Evolutionary conservation across 2,888 invertebrate species (phyloP).

Genomic region (Pterobdella sp.): DNA sequence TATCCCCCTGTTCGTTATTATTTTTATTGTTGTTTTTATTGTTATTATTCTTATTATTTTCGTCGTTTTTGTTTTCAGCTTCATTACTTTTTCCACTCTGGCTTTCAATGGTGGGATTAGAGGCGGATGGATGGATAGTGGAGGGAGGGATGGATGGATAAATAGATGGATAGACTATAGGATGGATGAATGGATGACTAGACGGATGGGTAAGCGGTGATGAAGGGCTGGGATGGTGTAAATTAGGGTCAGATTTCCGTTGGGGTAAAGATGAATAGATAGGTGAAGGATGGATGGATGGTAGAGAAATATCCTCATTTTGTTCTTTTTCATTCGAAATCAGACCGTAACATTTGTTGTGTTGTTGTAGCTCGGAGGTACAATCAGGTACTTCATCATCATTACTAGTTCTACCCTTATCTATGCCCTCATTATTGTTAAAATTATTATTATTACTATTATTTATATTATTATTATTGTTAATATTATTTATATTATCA

Average conservation of each 20-base stretch:
- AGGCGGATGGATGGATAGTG: slow-evolving; percentile 2
- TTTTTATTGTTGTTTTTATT: too few species aligned
- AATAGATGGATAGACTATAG: background rate
- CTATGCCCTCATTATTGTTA: slow-evolving; percentile 1
- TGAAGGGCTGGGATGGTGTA: background rate
- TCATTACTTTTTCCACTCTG: too few species aligned
- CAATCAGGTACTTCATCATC: background rate
- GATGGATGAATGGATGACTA: background rate
- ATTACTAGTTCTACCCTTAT: background rate
- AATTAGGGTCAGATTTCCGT: too few species aligned
- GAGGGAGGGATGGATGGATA: background rate
- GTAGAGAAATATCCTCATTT: too few species aligned
- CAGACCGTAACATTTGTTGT: too few species aligned
- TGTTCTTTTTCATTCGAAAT: too few species aligned
- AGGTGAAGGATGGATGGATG: slow-evolving; percentile 1
- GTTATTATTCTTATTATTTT: too few species aligned
- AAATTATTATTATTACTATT: slow-evolving; percentile 5
- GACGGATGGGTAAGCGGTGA: background rate
- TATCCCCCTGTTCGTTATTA: too few species aligned
- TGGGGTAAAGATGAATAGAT: background rate
- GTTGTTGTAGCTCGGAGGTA: too few species aligned
- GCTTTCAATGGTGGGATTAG: too few species aligned
- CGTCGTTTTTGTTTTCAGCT: too few species aligned
- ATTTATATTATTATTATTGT: slow-evolving; percentile 3
- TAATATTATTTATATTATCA: slow-evolving; percentile 9